Base-by-base conservation (phyloP, 2,797 vertebrate species). In the Tachyglossus aculeatus region DNA sequence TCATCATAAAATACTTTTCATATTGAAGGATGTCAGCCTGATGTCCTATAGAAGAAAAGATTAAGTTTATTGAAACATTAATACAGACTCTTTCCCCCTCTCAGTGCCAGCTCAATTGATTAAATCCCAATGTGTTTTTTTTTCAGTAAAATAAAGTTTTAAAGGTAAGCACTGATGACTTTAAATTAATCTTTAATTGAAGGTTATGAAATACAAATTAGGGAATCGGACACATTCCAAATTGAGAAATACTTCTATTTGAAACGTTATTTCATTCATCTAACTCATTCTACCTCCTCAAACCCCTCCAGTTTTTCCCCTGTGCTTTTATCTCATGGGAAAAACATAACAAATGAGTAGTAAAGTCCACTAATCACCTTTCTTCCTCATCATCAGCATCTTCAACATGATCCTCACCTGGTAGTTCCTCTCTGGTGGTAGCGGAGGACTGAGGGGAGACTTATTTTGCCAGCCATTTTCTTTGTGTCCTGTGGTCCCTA, bases 171-270 rank as follows among this genome's bases (percentile, higher is more conserved):
- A 69, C 54, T 38, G 50, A 67, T 54, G 77, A 67, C 53, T 54
- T 68, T 81, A 81, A 81, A 72, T 69, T 69, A 64, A 34, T 58
- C 72, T 78, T 82, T 67, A 72, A 54, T 81, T 32, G 72, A 47
- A 58, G 69, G 67, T 19, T 62, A 53, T 22, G 58, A 75, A 75
- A 59, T 71, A 59, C 51, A 67, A 68, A 76, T 84, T 76, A 82
- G 74, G 55, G 47, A 73, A 36, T 13, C 22, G 55, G 56, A 59
- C 62, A 76, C 58, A 54, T 61, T 18, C 38, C 71, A 55, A 57
- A 12, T 60, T 32, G 27, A 67, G 71, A 37, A 58, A 69, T 75
- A 67, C 77, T 63, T 54, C 82, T 80, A 82, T 74, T 77, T 60
- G 55, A 58, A 70, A 78, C 77, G 33, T 62, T 67, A 74, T 72